Base-by-base conservation (phyloP, 1,140 invertebrate genomes). In the Proales similis region DNA sequence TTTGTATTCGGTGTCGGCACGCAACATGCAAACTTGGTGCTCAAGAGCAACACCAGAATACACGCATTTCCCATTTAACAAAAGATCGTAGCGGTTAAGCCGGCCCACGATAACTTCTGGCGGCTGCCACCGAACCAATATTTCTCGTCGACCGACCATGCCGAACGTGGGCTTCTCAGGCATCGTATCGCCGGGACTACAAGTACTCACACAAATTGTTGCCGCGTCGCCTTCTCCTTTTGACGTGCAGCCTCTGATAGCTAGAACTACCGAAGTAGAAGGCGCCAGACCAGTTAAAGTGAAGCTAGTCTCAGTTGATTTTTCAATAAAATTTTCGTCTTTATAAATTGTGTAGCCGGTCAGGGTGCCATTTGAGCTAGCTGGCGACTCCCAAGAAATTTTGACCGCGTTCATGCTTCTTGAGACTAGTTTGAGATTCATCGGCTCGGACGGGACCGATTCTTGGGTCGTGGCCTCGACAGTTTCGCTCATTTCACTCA, bases 1-100 rank as follows among this genome's bases (percentile, higher is more conserved):
- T 20, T 66, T 67, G 64, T 74, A 76, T 65, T 76, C 74, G 45
- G 70, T 74, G 51, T 76, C 72, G 12, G 74, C 70, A 17, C 66
- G 68, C 1, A 76, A 57, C 48, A 70, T 65, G 3, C 68, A 62
- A 6, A 68, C 66, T n/a, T 69, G 65, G 33, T 64, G 68, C 45
- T 67, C 65, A 11, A 72, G 65, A 30, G 73, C 70, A 38, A 70
- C 74, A 4, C 74, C 74, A 6, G 74, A 74, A 61, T 74, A 74
- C 19, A 74, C 64, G 29, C 67, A 64, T 49, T 70, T 72, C 12
- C 69, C 68, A 48, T 73, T 74, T 66, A 72, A 70, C 22, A 64
- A 66, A n/a, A 75, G 53, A 46, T 75, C 74, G 48, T 74, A 75
- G 20, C 71, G 67, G 45, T 67, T 73, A 7, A 75, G 69, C 14